Conservation (phyloP, 1,140 invertebrate species). For the Cotesia glomerata region DNA sequence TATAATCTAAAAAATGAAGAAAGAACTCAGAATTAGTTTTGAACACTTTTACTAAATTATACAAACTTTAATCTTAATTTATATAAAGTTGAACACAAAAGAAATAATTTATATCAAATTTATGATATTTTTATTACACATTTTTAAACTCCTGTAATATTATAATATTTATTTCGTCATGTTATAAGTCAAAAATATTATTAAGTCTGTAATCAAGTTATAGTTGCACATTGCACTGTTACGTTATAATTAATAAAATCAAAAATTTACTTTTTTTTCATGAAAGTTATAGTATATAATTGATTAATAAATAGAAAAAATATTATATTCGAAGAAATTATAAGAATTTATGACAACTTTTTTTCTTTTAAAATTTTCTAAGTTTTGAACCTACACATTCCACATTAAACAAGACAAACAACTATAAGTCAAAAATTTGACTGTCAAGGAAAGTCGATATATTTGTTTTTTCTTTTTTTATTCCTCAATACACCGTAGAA, state of each 20-base stretch:
- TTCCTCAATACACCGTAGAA: conserved; percentile 3
- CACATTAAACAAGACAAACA: conserved; percentile 21
- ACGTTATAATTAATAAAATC: conserved; percentile 16
- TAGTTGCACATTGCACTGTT: conserved; percentile 31
- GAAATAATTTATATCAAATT: not conserved
- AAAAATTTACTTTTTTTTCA: not conserved
- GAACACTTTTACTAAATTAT: conserved; percentile 5
- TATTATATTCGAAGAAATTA: not conserved
- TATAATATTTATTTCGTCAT: conserved; percentile 23
- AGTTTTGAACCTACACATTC: conserved; percentile 20
- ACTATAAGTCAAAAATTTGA: not conserved
- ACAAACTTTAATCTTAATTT: not conserved
- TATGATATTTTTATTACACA: conserved; percentile 25
- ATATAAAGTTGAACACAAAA: not conserved
- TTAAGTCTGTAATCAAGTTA: conserved; percentile 14
- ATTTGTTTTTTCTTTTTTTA: not conserved
- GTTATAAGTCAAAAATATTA: conserved; percentile 30
- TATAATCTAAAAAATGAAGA: not conserved
- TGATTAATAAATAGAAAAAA: conserved; percentile 18
- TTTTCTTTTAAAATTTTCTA: conserved; percentile 15
- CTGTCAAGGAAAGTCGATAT: not conserved
- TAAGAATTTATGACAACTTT: not conserved
- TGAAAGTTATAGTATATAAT: not conserved
- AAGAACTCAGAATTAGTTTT: not conserved
- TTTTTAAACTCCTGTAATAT: conserved; percentile 32